Evolutionary conservation across 2,113 vertebrate species (phyloP), one percentile per base, ranked within the genome.

Genomic region (Zapornia atra): DNA sequence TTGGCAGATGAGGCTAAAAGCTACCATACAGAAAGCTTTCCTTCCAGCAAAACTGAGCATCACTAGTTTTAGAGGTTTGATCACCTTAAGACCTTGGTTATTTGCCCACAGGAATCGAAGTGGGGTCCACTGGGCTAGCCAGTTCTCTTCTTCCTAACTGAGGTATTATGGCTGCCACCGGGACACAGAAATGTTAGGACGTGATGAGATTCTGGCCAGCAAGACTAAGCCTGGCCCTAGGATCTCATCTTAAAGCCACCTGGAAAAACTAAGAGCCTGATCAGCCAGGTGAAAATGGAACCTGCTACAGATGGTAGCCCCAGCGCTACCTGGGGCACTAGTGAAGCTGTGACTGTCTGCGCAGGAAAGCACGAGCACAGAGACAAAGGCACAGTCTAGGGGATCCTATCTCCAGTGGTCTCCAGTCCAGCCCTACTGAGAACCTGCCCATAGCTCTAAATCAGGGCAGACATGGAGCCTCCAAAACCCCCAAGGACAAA

Each of bases 391-490:
- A 65, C 31, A 28, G 20, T 8, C 20, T 10, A 50, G 29, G 36
- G 59, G 15, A 80, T 13, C 12, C 31, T 0, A 0, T 21, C 8
- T 63, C 18, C 18, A 12, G 22, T 46, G 21, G 46, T 66, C 42
- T 46, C 34, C 61, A 46, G 9, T 29, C 26, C 51, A 75, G 38
- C 12, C 22, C 82, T 29, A 33, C 12, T 34, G 38, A 29, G 53
- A 71, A 4, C 16, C 29, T 56, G 21, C 9, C 25, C 18, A 11
- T 2, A 56, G n/a, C 29, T 68, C 25, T 90, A 53, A 50, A 68
- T 34, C 24, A 64, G 63, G 36, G 54, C 16, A 70, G 40, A 50
- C 21, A 12, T 31, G 33, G 26, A 87, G 7, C 57, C 44, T 66
- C 57, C 44, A 44, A 71, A 93, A 86, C 57, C 28, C 17, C 3